Conservation (phyloP, 2,797 vertebrate genomes). For the Psittacula derbiana region DNA sequence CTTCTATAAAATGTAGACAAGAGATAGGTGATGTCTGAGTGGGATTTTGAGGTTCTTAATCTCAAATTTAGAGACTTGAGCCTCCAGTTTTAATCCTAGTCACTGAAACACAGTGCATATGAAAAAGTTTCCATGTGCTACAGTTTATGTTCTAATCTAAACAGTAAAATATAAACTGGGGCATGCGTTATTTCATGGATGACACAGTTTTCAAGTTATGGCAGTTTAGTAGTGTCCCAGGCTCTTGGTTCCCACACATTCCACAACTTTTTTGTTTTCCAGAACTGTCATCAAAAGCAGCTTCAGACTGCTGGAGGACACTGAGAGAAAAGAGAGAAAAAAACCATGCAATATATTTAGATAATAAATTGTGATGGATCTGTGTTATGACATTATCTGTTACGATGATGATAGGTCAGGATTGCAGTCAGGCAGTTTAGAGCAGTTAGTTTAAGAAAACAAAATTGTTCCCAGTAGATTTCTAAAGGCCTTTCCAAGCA, state of each 20-base stretch:
- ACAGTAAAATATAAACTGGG: constrained; percentile 46
- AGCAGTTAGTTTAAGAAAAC: constrained; percentile 25
- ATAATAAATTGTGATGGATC: constrained; percentile 44
- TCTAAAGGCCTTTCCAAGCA: neutral
- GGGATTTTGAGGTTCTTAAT: neutral
- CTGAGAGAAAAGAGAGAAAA: neutral
- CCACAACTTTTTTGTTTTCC: neutral
- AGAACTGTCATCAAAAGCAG: constrained; percentile 22
- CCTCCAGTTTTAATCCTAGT: neutral
- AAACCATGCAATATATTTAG: constrained; percentile 18
- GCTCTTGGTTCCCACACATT: constrained; percentile 49
- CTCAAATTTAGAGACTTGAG: neutral
- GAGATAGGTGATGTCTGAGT: neutral
- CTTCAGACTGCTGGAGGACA: neutral
- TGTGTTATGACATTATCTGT: constrained; percentile 55
- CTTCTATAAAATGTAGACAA: neutral
- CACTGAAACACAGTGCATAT: neutral
- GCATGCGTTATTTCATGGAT: constrained; percentile 53
- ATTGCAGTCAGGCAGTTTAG: constrained; percentile 1
- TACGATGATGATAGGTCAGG: neutral
- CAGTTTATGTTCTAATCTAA: constrained; percentile 58
- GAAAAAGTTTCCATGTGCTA: constrained; percentile 54
- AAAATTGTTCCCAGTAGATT: constrained; percentile 34
- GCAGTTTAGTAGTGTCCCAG: constrained; percentile 33
- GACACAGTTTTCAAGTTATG: constrained; percentile 48